Evolutionary conservation across 2,113 vertebrate genomes (phyloP).

Genomic region (Vombatus ursinus): DNA sequence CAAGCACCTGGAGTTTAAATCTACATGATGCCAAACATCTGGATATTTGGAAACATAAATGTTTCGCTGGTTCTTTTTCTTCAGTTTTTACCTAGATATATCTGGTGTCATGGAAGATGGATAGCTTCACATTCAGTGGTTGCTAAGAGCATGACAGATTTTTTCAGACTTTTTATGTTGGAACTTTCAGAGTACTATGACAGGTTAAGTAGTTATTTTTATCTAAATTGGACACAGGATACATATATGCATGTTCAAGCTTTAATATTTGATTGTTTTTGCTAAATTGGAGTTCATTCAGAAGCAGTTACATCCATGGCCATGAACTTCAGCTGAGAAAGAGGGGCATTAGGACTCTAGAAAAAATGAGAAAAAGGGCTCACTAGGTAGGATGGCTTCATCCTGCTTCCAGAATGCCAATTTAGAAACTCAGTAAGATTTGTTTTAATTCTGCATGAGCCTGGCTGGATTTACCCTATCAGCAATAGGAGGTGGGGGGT

Average conservation of each 20-base stretch:
- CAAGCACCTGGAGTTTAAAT: constrained; percentile 28
- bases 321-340: not conserved
- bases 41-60: not conserved
- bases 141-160: constrained; percentile 19
- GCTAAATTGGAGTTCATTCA: not conserved
- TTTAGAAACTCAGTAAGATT: not conserved
- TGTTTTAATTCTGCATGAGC: not conserved
- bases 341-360: not conserved
- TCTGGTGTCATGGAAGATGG: not conserved
- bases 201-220: not conserved
- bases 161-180: constrained; percentile 26
- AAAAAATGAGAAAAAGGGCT: not conserved
- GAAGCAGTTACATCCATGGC: not conserved
- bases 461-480: not conserved
- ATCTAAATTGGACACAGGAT: not conserved
- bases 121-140: constrained; percentile 12
- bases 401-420: not conserved
- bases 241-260: not conserved
- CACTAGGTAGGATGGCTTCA: not conserved
- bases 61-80: constrained; percentile 13
- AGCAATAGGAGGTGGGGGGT: too few relatives aligned
- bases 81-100: constrained; percentile 35
- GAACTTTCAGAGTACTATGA: not conserved
- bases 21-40: not conserved
- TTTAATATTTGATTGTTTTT: not conserved